Evolutionary conservation across 2,113 vertebrate genomes (phyloP), one percentile per base, ranked within the genome.

Genomic region (Todiramphus saurophagus): DNA sequence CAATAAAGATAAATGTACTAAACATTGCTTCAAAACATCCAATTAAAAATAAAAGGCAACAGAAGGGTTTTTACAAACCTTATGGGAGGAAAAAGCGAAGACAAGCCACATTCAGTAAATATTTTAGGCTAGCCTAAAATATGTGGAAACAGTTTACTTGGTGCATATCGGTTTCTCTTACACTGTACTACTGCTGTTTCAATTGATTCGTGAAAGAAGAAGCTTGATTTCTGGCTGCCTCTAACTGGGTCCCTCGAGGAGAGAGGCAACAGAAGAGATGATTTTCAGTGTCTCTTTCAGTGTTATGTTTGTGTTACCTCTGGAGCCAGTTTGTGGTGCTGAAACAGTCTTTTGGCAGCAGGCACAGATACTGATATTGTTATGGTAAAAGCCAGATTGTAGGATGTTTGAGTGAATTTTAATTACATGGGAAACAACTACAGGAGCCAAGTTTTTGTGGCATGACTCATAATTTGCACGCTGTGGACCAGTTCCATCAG

Each of bases 371-470:
- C 17, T 55, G 81, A 68, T 87, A 81, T n/a, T 91, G 68, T 90
- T 95, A 68, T 33, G 89, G 87, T 82, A 86, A 87, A 96, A 96
- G 67, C 43, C 89, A 93, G 81, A 81, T 74, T 95, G 93, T 96
- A 53, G 84, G 83, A 87, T 95, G 86, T 90, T 95, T 93, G 76
- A 98, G 90, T 85, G 91, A 75, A 77, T 92, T 96, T 85, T 94
- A 95, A 91, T 97, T 95, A 97, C 92, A 96, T 75, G 84, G 91
- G 94, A 97, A 96, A 93, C 78, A 94, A 89, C 77, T 83, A 58
- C n/a, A 67, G 83, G 64, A 96, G 96, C 86, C 81, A 97, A 79
- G 83, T 76, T 93, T 89, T 88, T 96, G 95, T 78, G 55, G 79
- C 62, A 6, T 98, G 97, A 97, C 82, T 97, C 94, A 96, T 37